Conservation (phyloP, 2,113 vertebrate genomes). For the Tachysurus vachellii region DNA sequence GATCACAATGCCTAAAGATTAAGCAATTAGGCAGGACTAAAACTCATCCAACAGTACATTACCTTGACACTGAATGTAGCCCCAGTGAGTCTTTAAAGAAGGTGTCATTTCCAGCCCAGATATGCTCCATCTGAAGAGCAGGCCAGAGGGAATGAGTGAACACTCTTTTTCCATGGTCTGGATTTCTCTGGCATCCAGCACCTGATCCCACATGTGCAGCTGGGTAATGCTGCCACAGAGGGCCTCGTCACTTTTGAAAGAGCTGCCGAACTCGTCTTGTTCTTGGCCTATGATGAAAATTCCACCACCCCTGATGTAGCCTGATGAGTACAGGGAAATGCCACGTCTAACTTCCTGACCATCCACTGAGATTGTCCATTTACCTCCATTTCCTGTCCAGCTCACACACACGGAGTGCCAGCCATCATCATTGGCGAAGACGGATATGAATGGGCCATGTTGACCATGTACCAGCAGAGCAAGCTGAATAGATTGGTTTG, state of each 20-base stretch:
- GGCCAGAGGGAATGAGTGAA: slow-evolving; percentile 64
- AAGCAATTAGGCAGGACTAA: background rate
- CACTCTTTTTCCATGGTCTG: slow-evolving; percentile 69
- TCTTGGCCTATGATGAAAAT: slow-evolving; percentile 71
- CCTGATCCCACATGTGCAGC: slow-evolving; percentile 74
- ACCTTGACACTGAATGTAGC: slow-evolving; percentile 70
- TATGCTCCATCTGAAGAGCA: slow-evolving; percentile 70
- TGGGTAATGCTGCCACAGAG: slow-evolving; percentile 74
- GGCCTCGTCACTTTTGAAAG: slow-evolving; percentile 65
- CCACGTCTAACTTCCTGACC: slow-evolving; percentile 49
- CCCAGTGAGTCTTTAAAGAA: slow-evolving; percentile 57
- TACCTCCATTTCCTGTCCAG: slow-evolving; percentile 65
- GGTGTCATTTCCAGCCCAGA: slow-evolving; percentile 64
- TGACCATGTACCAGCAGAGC: slow-evolving; percentile 68
- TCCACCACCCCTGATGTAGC: slow-evolving; percentile 59
- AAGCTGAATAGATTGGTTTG: slow-evolving; percentile 61
- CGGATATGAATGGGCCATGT: slow-evolving; percentile 58
- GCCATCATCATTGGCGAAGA: slow-evolving; percentile 64
- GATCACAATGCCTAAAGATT: background rate
- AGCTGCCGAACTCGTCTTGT: slow-evolving; percentile 63
- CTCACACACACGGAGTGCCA: slow-evolving; percentile 72
- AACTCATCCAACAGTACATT: slow-evolving; percentile 29
- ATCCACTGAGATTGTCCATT: slow-evolving; percentile 65
- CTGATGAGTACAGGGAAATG: slow-evolving; percentile 46
- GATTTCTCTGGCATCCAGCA: slow-evolving; percentile 65